Percentiles rank a stretch among this genome's conserved stretches.
These are phyloP conservation scores for Zelostemma sp. DNA, from an alignment of 1,140 invertebrate species.

Conservation along the genomic window DNA sequence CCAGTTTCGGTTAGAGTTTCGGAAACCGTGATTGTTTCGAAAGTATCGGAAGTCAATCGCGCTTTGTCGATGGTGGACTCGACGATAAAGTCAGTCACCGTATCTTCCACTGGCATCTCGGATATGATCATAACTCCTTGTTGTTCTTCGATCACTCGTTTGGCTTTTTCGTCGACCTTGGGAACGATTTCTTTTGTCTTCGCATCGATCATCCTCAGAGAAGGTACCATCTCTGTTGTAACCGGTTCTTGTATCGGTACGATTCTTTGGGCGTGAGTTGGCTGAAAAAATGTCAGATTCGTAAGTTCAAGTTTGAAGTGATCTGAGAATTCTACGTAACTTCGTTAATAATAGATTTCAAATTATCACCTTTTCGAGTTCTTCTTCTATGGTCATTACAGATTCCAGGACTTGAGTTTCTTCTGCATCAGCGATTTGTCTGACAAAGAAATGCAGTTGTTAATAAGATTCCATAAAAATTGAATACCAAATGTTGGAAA, in stretches of 20 bases:
- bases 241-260: conserved; percentile 74
- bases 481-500: no score
- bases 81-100: conserved; percentile 56
- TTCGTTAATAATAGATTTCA: no score
- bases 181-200: conserved; percentile 63
- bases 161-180: conserved; percentile 66
- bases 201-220: conserved; percentile 75
- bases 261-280: conserved; percentile 66
- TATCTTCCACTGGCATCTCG: conserved; percentile 73
- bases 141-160: conserved; percentile 70
- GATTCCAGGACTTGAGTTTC: conserved; percentile 70
- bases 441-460: conserved; percentile 35
- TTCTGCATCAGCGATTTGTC: conserved; percentile 68
- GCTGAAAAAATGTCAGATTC: no score
- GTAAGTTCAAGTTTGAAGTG: no score
- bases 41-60: conserved; percentile 54
- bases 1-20: conserved; percentile 64
- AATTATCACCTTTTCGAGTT: conserved; percentile 67
- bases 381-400: conserved; percentile 65
- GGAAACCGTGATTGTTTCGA: conserved; percentile 64
- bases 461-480: no score
- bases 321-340: no score
- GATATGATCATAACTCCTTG: conserved; percentile 73
- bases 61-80: conserved; percentile 54
- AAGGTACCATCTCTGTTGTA: conserved; percentile 73